phyloP scores from a whole-genome alignment of 53 echinoderm and acorn worm genomes.

The Henricia sp. region DNA sequence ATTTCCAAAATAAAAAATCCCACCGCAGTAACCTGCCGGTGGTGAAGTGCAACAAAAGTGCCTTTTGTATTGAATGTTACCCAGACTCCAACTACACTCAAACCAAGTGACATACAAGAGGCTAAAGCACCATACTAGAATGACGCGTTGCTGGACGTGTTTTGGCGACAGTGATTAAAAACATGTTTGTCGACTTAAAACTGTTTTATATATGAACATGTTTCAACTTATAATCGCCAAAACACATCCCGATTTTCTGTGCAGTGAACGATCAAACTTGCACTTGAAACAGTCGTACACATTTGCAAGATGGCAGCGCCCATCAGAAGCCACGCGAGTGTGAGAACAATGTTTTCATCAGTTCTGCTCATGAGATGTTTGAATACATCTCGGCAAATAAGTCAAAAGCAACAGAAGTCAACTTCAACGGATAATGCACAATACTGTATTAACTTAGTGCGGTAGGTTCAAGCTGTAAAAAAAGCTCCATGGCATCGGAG shows the following conservation, averaged over 20 bases:
- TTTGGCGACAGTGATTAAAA: no score
- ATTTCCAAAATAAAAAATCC: no score
- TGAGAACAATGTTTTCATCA: background rate
- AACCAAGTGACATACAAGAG: background rate
- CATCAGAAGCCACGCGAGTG: conserved; percentile 49
- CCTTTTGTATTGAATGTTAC: no score
- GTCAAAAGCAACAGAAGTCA: background rate
- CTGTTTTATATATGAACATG: no score
- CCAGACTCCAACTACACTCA: background rate
- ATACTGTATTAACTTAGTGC: conserved; percentile 57
- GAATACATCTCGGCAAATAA: background rate
- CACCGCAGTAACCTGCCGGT: no score
- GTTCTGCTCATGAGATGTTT: conserved; percentile 2
- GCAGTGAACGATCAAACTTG: no score
- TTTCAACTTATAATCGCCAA: no score
- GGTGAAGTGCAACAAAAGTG: no score
- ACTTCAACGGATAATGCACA: conserved; percentile 40
- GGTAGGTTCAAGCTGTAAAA: conserved; percentile 45
- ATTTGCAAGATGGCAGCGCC: conserved; percentile 69
- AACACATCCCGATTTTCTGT: no score
- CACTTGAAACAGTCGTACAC: no score
- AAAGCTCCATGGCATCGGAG: no score
- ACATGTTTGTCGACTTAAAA: no score
- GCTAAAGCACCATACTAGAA: conserved; percentile 1
- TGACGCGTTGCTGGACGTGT: background rate